These are phyloP conservation scores for Rhagium mordax DNA, from an alignment of 2,888 invertebrate genomes.

Conservation along the genomic window DNA sequence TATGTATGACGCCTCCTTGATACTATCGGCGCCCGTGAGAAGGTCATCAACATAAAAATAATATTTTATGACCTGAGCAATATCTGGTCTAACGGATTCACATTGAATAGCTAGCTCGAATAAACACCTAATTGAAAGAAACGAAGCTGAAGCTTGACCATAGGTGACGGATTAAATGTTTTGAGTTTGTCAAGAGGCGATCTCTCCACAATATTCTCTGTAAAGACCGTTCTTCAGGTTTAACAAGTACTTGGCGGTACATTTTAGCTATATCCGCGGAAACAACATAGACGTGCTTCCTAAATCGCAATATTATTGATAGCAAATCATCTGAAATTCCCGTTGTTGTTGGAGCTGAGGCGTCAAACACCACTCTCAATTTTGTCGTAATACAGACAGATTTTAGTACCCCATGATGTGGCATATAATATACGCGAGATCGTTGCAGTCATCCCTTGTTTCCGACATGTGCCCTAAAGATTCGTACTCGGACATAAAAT, in stretches of 20 bases:
- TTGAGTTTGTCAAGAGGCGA: conserved; percentile 20
- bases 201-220: background rate
- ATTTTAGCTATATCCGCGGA: conserved; percentile 32
- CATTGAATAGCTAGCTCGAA: conserved; percentile 35
- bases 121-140: conserved; percentile 37
- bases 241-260: background rate
- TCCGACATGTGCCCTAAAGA: conserved; percentile 37
- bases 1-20: conserved; percentile 31
- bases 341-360: conserved; percentile 19
- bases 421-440: conserved; percentile 28
- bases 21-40: conserved; percentile 32
- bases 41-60: conserved; percentile 49
- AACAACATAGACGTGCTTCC: conserved; percentile 27
- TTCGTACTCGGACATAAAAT: conserved; percentile 37
- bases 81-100: conserved; percentile 15
- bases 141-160: conserved; percentile 33
- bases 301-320: conserved; percentile 28
- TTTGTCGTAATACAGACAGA: conserved; percentile 35
- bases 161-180: conserved; percentile 41
- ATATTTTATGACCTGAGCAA: conserved; percentile 37
- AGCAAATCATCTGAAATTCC: conserved; percentile 32
- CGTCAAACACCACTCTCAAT: conserved; percentile 39
- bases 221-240: background rate
- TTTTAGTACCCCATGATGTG: conserved; percentile 38
- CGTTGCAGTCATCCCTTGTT: background rate